Conservation (phyloP, 2,113 vertebrate genomes). For the Cyphomyrus discorhynchus region DNA sequence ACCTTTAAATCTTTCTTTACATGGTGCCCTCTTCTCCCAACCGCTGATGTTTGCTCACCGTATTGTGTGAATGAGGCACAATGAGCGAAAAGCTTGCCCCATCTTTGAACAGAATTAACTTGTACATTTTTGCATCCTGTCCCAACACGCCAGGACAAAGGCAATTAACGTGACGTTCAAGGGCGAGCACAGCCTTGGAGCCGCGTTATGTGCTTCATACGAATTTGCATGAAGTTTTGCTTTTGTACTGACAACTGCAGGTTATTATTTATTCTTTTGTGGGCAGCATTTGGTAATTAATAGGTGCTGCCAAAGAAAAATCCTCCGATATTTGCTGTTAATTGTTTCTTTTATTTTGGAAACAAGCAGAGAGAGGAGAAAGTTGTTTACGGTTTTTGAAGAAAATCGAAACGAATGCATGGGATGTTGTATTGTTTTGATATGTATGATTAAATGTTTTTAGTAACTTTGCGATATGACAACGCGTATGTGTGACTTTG, state of each 20-base stretch:
- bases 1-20: not conserved
- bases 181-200: constrained; percentile 27
- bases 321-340: not conserved
- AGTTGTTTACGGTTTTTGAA: not conserved
- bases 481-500: not conserved
- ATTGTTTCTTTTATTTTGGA: not conserved
- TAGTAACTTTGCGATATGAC: not conserved
- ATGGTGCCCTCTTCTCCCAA: not conserved
- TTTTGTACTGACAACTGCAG: constrained; percentile 20
- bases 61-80: constrained; percentile 21
- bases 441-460: not conserved
- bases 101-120: constrained; percentile 24
- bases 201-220: constrained; percentile 34
- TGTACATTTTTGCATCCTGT: constrained; percentile 42
- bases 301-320: not conserved
- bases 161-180: constrained; percentile 37
- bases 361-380: not conserved
- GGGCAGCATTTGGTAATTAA: constrained; percentile 25
- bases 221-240: constrained; percentile 20
- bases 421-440: not conserved
- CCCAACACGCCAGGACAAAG: constrained; percentile 44
- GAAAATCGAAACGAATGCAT: not conserved
- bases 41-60: not conserved
- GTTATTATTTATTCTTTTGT: constrained; percentile 18
- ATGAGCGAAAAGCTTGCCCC: constrained; percentile 18